phyloP scores from a whole-genome alignment of 2,797 vertebrate species.

The Pterois miles region DNA sequence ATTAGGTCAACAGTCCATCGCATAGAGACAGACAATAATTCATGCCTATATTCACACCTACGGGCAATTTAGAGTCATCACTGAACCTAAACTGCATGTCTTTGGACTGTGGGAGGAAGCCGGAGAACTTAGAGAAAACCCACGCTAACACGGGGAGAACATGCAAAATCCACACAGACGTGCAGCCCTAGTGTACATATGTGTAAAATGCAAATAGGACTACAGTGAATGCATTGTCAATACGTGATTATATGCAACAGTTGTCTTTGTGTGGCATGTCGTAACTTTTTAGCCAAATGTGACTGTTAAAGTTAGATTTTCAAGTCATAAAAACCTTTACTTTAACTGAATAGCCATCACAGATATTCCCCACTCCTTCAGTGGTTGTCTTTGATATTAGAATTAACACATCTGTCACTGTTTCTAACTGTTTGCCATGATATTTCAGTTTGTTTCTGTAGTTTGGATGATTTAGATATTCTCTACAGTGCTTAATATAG shows the following conservation, averaged over 20 bases:
- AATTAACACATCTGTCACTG: background rate
- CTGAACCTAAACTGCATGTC: no score
- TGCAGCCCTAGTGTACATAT: background rate
- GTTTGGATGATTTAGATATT: background rate
- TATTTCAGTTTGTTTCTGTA: background rate
- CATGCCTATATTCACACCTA: no score
- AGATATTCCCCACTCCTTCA: background rate
- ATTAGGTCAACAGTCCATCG: no score
- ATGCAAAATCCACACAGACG: no score
- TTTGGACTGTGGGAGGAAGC: no score
- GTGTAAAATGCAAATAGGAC: background rate
- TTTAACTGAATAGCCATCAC: background rate
- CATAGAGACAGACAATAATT: no score
- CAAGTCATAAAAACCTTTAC: background rate
- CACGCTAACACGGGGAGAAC: no score
- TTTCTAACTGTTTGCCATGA: background rate
- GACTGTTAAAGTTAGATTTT: background rate
- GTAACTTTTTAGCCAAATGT: background rate
- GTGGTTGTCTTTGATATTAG: background rate
- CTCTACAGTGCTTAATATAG: background rate
- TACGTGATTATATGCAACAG: background rate
- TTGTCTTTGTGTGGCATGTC: background rate
- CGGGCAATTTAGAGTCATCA: no score
- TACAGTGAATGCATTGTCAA: background rate
- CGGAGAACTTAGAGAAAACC: no score